Percentiles rank a stretch among this genome's conserved stretches.
Evolutionary conservation across 1,140 invertebrate species (phyloP).

Genomic region (Drosophila funebris): DNA sequence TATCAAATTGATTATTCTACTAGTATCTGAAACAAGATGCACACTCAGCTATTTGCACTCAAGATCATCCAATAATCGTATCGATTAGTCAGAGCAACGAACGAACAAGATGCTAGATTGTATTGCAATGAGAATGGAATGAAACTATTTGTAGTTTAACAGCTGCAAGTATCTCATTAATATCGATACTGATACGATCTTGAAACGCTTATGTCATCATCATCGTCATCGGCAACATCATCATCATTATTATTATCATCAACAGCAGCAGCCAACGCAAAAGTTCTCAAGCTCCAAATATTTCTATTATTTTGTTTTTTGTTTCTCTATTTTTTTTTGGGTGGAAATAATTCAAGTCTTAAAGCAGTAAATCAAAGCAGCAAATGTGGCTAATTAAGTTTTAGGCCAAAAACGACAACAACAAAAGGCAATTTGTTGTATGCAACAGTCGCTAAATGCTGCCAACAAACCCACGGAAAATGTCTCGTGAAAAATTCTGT

Average conservation of each 20-base stretch:
- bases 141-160: background rate
- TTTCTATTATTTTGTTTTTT: background rate
- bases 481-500: slow-evolving; percentile 80
- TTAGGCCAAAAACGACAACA: slow-evolving; percentile 47
- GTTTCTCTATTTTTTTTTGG: slow-evolving; percentile 17
- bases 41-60: slow-evolving; percentile 1
- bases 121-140: background rate
- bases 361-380: slow-evolving; percentile 68
- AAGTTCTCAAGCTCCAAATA: slow-evolving; percentile 51
- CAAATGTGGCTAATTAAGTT: slow-evolving; percentile 75
- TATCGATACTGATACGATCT: slow-evolving; percentile 23
- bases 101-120: background rate
- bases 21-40: background rate
- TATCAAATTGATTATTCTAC: slow-evolving; percentile 16
- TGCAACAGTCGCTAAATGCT: slow-evolving; percentile 68
- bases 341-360: slow-evolving; percentile 40
- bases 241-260: slow-evolving; percentile 11
- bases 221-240: background rate
- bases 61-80: slow-evolving; percentile 18
- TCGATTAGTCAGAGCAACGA: slow-evolving; percentile 12
- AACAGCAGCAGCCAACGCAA: slow-evolving; percentile 17
- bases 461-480: slow-evolving; percentile 71
- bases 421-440: slow-evolving; percentile 66
- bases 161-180: slow-evolving; percentile 18
- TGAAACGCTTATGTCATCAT: slow-evolving; percentile 37